phyloP scores from a whole-genome alignment of 2,113 vertebrate genomes.

The Octodon degus region DNA sequence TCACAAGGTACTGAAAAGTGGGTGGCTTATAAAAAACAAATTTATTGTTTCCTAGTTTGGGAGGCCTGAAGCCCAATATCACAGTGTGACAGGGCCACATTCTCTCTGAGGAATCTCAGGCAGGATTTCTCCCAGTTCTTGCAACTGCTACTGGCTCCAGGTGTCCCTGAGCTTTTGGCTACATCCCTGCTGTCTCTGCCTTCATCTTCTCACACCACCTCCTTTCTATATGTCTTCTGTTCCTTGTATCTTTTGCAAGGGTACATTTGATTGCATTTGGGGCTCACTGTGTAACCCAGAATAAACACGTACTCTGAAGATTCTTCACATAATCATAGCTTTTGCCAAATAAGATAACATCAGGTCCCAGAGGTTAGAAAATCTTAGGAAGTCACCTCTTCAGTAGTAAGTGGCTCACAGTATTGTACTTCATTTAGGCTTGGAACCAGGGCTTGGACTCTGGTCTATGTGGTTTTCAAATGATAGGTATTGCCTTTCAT shows the following conservation, averaged over 20 bases:
- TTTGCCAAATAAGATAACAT: background rate
- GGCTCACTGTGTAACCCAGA: background rate
- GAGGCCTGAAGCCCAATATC: background rate
- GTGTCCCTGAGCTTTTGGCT: background rate
- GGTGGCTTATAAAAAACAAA: background rate
- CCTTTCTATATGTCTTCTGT: background rate
- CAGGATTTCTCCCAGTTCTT: background rate
- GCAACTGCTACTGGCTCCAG: background rate
- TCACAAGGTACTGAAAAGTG: background rate
- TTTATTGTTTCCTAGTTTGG: background rate
- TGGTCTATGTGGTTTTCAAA: background rate
- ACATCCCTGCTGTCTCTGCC: background rate
- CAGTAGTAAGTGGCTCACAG: background rate
- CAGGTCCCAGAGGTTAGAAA: background rate
- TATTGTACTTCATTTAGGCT: background rate
- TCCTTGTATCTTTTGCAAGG: background rate
- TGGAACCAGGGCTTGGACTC: fast-evolving
- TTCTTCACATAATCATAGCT: background rate
- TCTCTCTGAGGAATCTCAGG: background rate
- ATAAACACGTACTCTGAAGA: background rate
- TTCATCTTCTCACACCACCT: background rate
- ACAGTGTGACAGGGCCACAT: background rate
- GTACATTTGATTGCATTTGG: background rate
- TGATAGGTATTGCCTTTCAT: background rate
- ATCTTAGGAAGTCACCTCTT: too few relatives aligned